phyloP scores from a whole-genome alignment of 2,797 vertebrate species.

The Takifugu ocellatus region DNA sequence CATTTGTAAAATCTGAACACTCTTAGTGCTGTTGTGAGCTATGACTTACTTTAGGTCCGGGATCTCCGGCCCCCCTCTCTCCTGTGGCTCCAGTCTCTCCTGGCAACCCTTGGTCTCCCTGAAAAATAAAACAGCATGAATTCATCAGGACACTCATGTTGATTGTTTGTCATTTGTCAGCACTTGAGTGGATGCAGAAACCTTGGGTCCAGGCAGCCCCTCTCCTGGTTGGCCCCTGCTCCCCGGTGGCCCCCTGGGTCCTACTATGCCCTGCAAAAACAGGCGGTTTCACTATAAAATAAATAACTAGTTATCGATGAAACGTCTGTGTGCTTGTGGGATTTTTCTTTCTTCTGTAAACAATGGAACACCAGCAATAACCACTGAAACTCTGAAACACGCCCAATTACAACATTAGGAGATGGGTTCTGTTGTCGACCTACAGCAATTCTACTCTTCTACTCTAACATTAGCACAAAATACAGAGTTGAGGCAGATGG shows the following conservation, averaged over 20 bases:
- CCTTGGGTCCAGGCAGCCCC: constrained; percentile 84
- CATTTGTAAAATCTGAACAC: neutral
- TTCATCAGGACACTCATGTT: too few species aligned
- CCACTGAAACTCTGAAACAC: neutral
- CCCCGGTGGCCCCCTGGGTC: constrained; percentile 81
- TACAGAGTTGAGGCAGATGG: neutral
- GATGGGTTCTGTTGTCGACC: constrained; percentile 13
- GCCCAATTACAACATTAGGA: constrained; percentile 10
- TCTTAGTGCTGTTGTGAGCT: neutral
- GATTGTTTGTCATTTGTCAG: neutral
- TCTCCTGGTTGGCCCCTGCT: constrained; percentile 80
- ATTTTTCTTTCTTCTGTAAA: neutral
- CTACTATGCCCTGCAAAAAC: constrained; percentile 76
- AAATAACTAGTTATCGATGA: neutral
- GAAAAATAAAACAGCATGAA: constrained; percentile 13
- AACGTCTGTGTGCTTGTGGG: neutral
- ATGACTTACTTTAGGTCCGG: constrained; percentile 78
- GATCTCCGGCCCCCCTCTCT: constrained; percentile 81
- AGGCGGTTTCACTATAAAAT: neutral
- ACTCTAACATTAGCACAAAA: neutral
- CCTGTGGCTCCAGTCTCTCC: constrained; percentile 80
- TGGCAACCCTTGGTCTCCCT: constrained; percentile 84
- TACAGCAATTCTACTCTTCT: neutral
- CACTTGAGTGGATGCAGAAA: constrained; percentile 33
- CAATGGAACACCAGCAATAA: neutral